A percentile compares a stretch with the other conserved stretches of the same genome.
These are phyloP conservation scores for Carposina sasakii DNA, from an alignment of 1,140 invertebrate genomes.

Conservation along the genomic window DNA sequence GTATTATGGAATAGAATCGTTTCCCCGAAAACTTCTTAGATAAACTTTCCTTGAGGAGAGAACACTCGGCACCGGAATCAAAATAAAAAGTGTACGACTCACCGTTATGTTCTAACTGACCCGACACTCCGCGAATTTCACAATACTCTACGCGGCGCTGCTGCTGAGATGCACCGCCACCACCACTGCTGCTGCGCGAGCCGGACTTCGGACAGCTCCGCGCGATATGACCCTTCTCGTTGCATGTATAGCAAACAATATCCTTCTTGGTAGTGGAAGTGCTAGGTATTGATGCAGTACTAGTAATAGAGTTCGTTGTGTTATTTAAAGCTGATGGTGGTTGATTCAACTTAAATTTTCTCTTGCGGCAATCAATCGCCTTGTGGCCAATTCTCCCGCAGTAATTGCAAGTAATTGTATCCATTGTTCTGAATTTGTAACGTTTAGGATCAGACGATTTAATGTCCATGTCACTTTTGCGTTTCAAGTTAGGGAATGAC, in stretches of 20 bases:
- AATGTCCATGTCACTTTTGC: background rate
- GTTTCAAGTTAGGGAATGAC: conserved; percentile 7
- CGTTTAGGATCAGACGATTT: conserved; percentile 2
- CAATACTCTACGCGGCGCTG: conserved; percentile 1
- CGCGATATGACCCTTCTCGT: conserved; percentile 9
- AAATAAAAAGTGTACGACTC: conserved; percentile 3
- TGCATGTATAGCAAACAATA: conserved; percentile 5
- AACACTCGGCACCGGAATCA: conserved; percentile 1
- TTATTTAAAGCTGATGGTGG: no score
- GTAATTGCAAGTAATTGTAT: background rate
- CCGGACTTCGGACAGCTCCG: background rate
- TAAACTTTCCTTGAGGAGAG: conserved; percentile 3
- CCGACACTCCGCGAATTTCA: background rate
- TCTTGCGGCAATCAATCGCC: background rate
- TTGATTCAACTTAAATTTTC: background rate
- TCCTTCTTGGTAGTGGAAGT: background rate
- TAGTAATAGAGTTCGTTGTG: background rate
- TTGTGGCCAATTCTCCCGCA: background rate
- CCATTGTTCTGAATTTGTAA: background rate
- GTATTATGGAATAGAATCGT: background rate
- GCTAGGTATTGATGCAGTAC: background rate
- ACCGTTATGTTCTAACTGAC: background rate
- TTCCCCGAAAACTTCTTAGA: background rate
- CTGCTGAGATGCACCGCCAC: background rate
- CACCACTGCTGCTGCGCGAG: background rate